A percentile compares a stretch with the other conserved stretches of the same genome.
phyloP scores from a whole-genome alignment of 2,113 vertebrate species.

The Menidia beryllina region DNA sequence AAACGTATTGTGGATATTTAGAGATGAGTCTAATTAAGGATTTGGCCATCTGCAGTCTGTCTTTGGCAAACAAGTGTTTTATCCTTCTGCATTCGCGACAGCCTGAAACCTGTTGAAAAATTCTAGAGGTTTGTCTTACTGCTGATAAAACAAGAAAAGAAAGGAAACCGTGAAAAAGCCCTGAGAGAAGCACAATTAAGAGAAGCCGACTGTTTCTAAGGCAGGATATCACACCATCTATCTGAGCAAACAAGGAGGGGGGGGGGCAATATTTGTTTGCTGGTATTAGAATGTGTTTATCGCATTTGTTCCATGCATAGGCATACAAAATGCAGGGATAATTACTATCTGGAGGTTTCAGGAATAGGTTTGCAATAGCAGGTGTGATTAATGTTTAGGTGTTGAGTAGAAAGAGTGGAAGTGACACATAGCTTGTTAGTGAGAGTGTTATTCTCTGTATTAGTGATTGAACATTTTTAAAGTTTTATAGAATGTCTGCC shows the following conservation, averaged over 20 bases:
- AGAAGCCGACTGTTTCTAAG: constrained; percentile 4
- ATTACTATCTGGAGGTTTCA: constrained; percentile 20
- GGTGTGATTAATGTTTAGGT: constrained; percentile 20
- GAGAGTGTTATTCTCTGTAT: background rate
- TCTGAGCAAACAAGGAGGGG: background rate
- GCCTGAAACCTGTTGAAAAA: constrained; percentile 6
- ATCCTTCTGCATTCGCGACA: constrained; percentile 4
- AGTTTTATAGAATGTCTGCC: background rate
- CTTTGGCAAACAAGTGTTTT: constrained; percentile 9
- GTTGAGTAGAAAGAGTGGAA: background rate
- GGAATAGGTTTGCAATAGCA: constrained; percentile 14
- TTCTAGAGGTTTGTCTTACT: background rate
- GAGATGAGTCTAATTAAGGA: constrained; percentile 70
- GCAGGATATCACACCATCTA: background rate
- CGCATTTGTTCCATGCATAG: background rate
- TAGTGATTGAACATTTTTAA: background rate
- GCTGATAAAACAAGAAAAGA: background rate
- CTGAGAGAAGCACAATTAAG: background rate
- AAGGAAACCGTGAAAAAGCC: background rate
- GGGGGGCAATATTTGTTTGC: background rate
- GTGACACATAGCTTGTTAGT: background rate
- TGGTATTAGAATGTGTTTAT: background rate
- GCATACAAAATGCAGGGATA: constrained; percentile 1
- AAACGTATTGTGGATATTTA: constrained; percentile 64
- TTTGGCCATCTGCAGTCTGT: constrained; percentile 62